These are phyloP conservation scores for Hecatera dysodea DNA, from an alignment of 2,888 invertebrate genomes.

Conservation along the genomic window DNA sequence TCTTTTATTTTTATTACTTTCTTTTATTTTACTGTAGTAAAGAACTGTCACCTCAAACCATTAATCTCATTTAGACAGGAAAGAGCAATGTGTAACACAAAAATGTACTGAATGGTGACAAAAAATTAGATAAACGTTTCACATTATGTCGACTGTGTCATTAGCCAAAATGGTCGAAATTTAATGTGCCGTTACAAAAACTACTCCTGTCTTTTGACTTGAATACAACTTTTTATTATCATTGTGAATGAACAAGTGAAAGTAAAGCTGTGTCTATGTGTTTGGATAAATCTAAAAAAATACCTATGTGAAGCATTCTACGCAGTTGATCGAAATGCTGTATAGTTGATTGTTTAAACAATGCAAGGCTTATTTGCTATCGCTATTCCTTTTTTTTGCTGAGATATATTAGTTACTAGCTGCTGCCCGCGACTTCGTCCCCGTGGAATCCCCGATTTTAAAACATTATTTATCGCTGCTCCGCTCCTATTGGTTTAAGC, in stretches of 20 bases:
- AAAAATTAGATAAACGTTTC: constrained; percentile 63
- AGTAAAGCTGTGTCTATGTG: constrained; percentile 52
- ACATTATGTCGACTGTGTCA: constrained; percentile 66
- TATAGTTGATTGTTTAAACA: neutral
- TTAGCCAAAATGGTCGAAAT: constrained; percentile 70
- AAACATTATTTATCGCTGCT: too few species aligned
- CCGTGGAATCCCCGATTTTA: too few species aligned
- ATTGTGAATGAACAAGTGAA: constrained; percentile 60
- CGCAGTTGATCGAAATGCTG: neutral
- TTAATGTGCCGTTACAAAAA: constrained; percentile 73
- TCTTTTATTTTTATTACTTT: constrained; percentile 38
- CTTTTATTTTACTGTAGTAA: constrained; percentile 34
- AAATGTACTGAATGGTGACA: constrained; percentile 61
- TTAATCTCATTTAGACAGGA: constrained; percentile 59
- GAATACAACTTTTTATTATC: constrained; percentile 56
- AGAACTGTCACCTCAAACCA: constrained; percentile 35
- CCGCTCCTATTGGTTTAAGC: too few species aligned
- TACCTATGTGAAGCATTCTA: constrained; percentile 4
- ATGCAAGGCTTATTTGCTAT: neutral
- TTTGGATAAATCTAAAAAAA: neutral
- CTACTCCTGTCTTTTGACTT: constrained; percentile 64
- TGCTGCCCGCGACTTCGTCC: too few species aligned
- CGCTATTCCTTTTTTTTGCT: too few species aligned
- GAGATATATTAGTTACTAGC: too few species aligned
- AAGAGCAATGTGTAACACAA: constrained; percentile 58